Evolutionary conservation across 2,797 vertebrate species (phyloP).

Genomic region (Antennarius maculatus): DNA sequence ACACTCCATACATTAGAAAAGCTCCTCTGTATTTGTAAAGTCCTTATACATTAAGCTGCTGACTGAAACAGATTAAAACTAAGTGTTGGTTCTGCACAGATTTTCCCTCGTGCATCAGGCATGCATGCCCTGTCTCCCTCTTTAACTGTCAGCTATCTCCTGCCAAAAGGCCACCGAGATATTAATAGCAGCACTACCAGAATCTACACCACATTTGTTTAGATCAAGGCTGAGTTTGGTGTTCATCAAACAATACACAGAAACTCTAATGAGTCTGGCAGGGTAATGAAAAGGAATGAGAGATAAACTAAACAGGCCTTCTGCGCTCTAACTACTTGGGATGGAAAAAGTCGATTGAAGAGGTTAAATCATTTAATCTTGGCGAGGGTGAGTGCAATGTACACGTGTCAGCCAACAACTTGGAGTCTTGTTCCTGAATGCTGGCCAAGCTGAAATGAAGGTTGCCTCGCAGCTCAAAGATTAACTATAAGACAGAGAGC

Average conservation of each 20-base stretch:
- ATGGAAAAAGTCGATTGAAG: conserved; percentile 47
- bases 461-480: conserved; percentile 28
- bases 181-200: conserved; percentile 78
- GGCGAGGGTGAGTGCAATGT: conserved; percentile 36
- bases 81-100: conserved; percentile 50
- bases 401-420: conserved; percentile 32
- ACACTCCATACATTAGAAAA: conserved; percentile 2
- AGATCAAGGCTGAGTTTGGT: conserved; percentile 69
- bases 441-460: conserved; percentile 41
- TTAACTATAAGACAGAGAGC: conserved; percentile 6
- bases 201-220: conserved; percentile 79
- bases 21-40: conserved; percentile 36
- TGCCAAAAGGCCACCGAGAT: conserved; percentile 75
- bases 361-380: conserved; percentile 64
- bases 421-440: conserved; percentile 33
- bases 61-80: conserved; percentile 54
- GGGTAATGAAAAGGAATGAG: conserved; percentile 36
- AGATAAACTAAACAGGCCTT: conserved; percentile 64
- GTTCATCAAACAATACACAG: conserved; percentile 67
- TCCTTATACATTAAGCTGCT: conserved; percentile 44
- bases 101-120: conserved; percentile 53
- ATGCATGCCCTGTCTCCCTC: conserved; percentile 64
- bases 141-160: conserved; percentile 76
- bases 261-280: conserved; percentile 52
- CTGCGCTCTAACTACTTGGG: conserved; percentile 36